Base-by-base conservation (phyloP, 1,140 invertebrate species). In the Drosophila nebulosa region DNA sequence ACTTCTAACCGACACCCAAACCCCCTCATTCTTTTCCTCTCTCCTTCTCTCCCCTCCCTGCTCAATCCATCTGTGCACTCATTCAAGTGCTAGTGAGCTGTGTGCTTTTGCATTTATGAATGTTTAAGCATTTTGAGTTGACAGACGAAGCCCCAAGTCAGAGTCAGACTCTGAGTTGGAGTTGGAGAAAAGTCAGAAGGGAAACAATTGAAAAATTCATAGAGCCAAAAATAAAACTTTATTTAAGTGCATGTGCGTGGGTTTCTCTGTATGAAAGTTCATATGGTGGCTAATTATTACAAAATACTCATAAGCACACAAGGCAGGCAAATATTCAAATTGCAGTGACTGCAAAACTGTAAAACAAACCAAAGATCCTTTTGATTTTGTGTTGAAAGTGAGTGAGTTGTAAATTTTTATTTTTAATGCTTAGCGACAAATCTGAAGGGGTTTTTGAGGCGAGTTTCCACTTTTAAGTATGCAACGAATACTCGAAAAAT, bases 71-170 rank as follows among this genome's bases (percentile, higher is more conserved):
- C 39, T 46, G 39, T 46, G 39, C 39, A 46, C 39, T 46, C 39
- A 35, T 50, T 24, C 36, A 55, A 68, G 61, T 73, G 69, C 65
- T 57, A 72, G 46, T 66, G 74, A 73, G 69, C 69, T 71, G 66
- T 86, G 66, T 67, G 77, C 80, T 68, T 74, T 85, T 80, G 80
- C 78, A 86, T 86, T 86, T 85, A 85, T 85, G 81, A 85, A 85
- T 85, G 77, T 86, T 85, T 85, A 81, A 85, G 78, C 66, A 78
- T 75, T 86, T 60, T 36, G 60, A 66, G 65, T 59, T 39, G 51
- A 55, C 52, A 59, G 50, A 68, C 32, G 32, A 62, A 74, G 71
- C 60, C 65, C 32, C 16, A 62, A 74, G 71, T 66, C 59, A 74
- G 74, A 74, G 71, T 74, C 39, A 21, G 39, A 46, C 6, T 46